phyloP scores from a whole-genome alignment of 2,797 vertebrate genomes.

The Microctenopoma steveboyesi region DNA sequence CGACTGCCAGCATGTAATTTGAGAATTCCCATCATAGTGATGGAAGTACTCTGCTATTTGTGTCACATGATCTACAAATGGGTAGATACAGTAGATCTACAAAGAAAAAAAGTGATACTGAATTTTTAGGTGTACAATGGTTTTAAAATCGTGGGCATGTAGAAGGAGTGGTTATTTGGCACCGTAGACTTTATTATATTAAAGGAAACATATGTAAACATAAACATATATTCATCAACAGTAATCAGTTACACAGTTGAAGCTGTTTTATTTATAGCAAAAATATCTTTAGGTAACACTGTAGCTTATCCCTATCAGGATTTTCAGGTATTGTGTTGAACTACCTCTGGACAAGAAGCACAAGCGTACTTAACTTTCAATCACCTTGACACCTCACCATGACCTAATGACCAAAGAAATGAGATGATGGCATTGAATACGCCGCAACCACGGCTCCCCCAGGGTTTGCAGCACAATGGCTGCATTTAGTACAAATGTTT shows the following conservation, averaged over 20 bases:
- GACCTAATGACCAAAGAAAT: conserved; percentile 14
- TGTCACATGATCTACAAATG: conserved; percentile 33
- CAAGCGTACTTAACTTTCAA: not conserved
- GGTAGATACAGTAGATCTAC: conserved; percentile 1
- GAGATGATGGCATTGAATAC: conserved; percentile 40
- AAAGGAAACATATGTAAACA: not conserved
- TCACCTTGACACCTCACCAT: no score
- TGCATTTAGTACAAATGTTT: conserved; percentile 41
- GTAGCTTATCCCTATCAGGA: conserved; percentile 23
- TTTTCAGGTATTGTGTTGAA: conserved; percentile 47
- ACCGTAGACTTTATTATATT: not conserved
- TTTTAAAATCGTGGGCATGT: conserved; percentile 5
- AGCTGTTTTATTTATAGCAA: not conserved
- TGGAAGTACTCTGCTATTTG: conserved; percentile 23
- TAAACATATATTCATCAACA: not conserved
- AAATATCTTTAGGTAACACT: not conserved
- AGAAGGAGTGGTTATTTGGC: conserved; percentile 9
- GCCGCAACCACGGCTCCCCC: conserved; percentile 29
- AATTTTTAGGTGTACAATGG: not conserved
- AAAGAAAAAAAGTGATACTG: conserved; percentile 3
- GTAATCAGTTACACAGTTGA: not conserved
- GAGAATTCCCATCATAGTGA: conserved; percentile 34
- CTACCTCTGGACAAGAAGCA: conserved; percentile 17
- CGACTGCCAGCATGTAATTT: conserved; percentile 40
- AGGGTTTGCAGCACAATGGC: conserved; percentile 33